Evolutionary conservation across 2,888 invertebrate genomes (phyloP).

Genomic region (Acleris cristana): DNA sequence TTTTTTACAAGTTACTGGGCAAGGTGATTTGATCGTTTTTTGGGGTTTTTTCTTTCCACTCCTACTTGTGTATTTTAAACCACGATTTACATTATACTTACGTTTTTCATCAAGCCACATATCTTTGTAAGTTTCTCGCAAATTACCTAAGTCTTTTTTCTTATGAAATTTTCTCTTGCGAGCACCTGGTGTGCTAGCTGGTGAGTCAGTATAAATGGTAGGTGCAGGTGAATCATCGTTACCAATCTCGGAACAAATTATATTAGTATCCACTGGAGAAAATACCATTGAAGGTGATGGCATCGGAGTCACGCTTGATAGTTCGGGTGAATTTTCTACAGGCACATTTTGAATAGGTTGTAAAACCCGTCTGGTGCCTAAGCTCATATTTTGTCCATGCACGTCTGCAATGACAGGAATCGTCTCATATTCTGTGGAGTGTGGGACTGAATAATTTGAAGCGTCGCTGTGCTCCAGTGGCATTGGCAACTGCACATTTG

Average conservation of each 20-base stretch:
- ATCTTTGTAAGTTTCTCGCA: not conserved
- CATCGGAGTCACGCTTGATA: not conserved
- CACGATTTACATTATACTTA: too few relatives aligned
- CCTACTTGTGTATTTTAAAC: constrained; percentile 3
- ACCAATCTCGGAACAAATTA: not conserved
- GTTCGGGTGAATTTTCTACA: not conserved
- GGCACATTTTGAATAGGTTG: not conserved
- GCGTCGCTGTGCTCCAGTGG: too few relatives aligned
- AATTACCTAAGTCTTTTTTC: not conserved
- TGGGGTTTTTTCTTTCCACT: not conserved
- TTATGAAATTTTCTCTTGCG: not conserved
- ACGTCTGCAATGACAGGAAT: too few relatives aligned
- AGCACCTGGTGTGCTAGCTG: not conserved
- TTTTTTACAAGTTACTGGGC: constrained; percentile 2
- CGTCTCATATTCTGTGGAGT: not conserved
- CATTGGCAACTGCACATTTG: too few relatives aligned
- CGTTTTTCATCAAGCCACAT: not conserved
- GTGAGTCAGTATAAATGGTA: not conserved
- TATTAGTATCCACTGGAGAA: not conserved
- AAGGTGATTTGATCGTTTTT: not conserved
- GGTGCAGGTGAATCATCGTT: not conserved
- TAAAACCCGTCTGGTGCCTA: not conserved
- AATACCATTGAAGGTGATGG: not conserved
- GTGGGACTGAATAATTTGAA: too few relatives aligned
- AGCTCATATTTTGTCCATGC: too few relatives aligned